phyloP scores from a whole-genome alignment of 1,140 invertebrate genomes.

The Thalassaphorura encarpata region DNA sequence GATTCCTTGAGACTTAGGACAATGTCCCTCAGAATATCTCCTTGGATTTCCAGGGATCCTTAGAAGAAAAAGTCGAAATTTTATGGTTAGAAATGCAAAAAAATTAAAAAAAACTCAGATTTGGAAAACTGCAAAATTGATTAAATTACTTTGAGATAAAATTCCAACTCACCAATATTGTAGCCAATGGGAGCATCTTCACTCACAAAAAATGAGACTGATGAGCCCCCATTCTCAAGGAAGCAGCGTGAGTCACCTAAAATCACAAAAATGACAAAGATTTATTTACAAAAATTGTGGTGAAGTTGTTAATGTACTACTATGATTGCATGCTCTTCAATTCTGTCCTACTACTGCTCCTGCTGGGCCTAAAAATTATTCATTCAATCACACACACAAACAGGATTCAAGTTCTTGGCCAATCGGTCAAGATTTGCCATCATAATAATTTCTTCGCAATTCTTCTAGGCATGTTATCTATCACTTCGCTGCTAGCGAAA shows the following conservation, averaged over 20 bases:
- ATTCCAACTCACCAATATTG: slow-evolving; percentile 50
- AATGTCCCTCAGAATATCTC: slow-evolving; percentile 69
- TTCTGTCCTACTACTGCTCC: no score
- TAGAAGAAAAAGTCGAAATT: slow-evolving; percentile 10
- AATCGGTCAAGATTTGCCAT: no score
- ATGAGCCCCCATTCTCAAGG: slow-evolving; percentile 75
- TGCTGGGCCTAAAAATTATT: no score
- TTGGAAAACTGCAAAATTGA: not conserved
- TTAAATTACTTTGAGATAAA: slow-evolving; percentile 11
- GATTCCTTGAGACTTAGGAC: slow-evolving; percentile 63
- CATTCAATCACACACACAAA: no score
- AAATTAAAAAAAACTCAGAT: slow-evolving; percentile 6
- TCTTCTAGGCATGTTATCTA: no score
- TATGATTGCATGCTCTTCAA: no score
- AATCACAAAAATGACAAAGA: slow-evolving; percentile 10
- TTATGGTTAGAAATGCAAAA: not conserved
- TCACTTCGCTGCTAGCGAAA: no score
- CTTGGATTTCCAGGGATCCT: slow-evolving; percentile 62
- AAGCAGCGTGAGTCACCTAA: slow-evolving; percentile 54
- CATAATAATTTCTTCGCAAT: no score
- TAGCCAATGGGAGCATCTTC: slow-evolving; percentile 70
- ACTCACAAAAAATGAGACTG: slow-evolving; percentile 78
- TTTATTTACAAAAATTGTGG: no score
- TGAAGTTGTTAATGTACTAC: slow-evolving; percentile 4
- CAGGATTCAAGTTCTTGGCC: no score